Base-by-base conservation (phyloP, 2,888 invertebrate species). In the Calliphora vomitoria region DNA sequence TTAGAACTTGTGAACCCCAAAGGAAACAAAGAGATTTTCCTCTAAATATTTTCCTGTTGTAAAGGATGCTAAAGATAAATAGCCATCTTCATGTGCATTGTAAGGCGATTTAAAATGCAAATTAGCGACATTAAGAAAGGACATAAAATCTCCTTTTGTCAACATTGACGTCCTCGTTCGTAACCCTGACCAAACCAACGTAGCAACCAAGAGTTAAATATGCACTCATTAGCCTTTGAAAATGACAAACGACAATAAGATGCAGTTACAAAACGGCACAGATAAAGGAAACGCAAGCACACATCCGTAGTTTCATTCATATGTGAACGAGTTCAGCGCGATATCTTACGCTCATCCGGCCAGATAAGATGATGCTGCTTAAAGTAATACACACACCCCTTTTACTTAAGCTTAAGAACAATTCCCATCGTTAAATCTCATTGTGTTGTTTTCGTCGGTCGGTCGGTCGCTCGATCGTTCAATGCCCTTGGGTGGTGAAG, bases 61-160 rank as follows among this genome's bases (percentile, higher is more conserved):
- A 60, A 44, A 80, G 69, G 55, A 74, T 79, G 66, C 79, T 41
- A 31, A 62, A 68, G 55, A 55, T 53, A 84, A 87, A 87, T 87
- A 85, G 87, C 85, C 87, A 15, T 66, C 8, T 78, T 47, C 80
- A 31, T 50, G 55, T 18, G 13, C 25, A 85, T 85, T 87, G 82
- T 87, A 82, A 82, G 85, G 74, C 87, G 87, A 87, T 87, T 85
- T 79, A 85, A 79, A 78, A 87, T 85, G 85, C 79, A 87, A 87
- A 87, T 87, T 85, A 85, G 85, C 82, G 50, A 25, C 62, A 82
- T 44, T 58, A 79, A 76, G 71, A 76, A 71, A 74, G 79, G 69
- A 74, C 84, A 84, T 80, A 74, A 79, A 79, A 83, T 55, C 78
- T 64, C 41, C 71, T 60, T 15, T 58, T 83, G 71, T 71, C 71